A percentile compares a stretch with the other conserved stretches of the same genome.
phyloP scores from a whole-genome alignment of 2,888 invertebrate genomes.

The Amiota minor region DNA sequence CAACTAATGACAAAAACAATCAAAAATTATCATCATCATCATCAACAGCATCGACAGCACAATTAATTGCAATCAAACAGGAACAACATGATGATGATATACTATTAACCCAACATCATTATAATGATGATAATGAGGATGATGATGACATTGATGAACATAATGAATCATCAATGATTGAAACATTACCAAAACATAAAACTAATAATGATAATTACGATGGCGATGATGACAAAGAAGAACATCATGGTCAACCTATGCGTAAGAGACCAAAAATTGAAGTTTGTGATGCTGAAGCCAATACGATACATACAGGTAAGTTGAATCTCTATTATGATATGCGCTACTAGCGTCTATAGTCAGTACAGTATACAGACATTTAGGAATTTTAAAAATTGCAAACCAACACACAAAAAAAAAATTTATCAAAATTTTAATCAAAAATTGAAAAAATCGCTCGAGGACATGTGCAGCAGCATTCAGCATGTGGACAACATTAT shows the following conservation, averaged over 20 bases:
- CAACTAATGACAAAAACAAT: no score
- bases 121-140: background rate
- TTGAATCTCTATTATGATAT: constrained; percentile 42
- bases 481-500: background rate
- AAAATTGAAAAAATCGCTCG: background rate
- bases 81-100: background rate
- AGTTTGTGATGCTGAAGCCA: constrained; percentile 90
- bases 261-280: constrained; percentile 84
- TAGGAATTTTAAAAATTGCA: background rate
- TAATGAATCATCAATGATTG: background rate
- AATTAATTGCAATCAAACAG: no score
- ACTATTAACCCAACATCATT: background rate
- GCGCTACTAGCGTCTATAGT: background rate
- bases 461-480: background rate
- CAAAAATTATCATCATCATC: constrained; percentile 70
- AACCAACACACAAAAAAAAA: no score
- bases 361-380: background rate
- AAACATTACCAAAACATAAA: no score
- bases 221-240: constrained; percentile 39
- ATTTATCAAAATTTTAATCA: constrained; percentile 5
- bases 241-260: constrained; percentile 72
- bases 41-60: constrained; percentile 3
- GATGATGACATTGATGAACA: background rate
- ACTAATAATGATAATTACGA: background rate
- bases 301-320: constrained; percentile 93